These are phyloP conservation scores for Hesperophylax magnus DNA, from an alignment of 1,140 invertebrate genomes.

Conservation along the genomic window DNA sequence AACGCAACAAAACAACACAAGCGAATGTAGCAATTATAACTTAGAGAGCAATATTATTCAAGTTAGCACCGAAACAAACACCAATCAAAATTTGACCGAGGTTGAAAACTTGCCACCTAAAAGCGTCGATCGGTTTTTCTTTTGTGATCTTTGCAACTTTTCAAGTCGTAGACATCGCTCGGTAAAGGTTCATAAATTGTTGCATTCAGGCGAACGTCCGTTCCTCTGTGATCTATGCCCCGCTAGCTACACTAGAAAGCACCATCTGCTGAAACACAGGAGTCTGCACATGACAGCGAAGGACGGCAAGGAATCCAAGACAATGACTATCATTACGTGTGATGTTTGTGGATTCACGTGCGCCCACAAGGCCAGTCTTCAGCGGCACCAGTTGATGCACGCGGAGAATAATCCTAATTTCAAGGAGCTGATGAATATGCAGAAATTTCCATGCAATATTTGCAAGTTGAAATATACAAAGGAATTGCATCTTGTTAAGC, in stretches of 20 bases:
- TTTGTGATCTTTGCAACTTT: constrained; percentile 24
- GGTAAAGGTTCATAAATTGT: constrained; percentile 15
- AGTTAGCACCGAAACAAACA: too few species aligned
- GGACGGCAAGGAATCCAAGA: neutral
- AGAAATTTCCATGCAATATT: constrained; percentile 19
- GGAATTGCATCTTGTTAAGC: constrained; percentile 1
- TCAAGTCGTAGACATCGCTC: neutral
- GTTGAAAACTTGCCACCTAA: too few species aligned
- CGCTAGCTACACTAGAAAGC: constrained; percentile 12
- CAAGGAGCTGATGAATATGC: neutral
- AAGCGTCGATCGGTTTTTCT: neutral
- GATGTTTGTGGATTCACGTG: constrained; percentile 16
- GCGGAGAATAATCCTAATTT: constrained; percentile 5
- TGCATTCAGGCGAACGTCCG: constrained; percentile 19
- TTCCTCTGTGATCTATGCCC: constrained; percentile 20
- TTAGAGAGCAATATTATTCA: too few species aligned
- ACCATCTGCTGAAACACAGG: neutral
- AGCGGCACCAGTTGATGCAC: constrained; percentile 15
- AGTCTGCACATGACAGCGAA: constrained; percentile 5
- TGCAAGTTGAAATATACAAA: constrained; percentile 24
- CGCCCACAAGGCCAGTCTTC: constrained; percentile 17
- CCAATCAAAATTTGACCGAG: too few species aligned
- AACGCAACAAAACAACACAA: too few species aligned
- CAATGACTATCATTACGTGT: constrained; percentile 10
- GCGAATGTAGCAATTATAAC: too few species aligned